Evolutionary conservation across 1,140 invertebrate genomes (phyloP), one percentile per base, ranked within the genome.

Genomic region (Drosophila quadrilineata): DNA sequence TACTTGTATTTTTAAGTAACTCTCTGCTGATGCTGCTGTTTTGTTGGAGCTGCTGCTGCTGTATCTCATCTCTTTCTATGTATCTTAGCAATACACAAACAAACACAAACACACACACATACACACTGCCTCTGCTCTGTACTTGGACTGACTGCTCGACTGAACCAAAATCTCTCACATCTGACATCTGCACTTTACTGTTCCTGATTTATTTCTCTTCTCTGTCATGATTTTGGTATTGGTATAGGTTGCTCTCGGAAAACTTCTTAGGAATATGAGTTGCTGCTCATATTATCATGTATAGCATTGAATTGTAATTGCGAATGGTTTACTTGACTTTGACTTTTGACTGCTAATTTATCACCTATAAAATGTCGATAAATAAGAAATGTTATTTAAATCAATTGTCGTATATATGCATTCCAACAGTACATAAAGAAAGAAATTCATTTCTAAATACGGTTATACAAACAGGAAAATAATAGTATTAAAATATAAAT

Each of bases 361-460:
- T 74, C 75, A 87, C 85, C 85, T 87, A 87, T 87, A 87, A 87
- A 87, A 85, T 85, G 79, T 86, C 80, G 80, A 85, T 85, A 85
- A 85, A 85, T 85, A 63, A 85, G 74, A 85, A 85, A 85, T 40
- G 71, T 85, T 85, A 85, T 85, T 75, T 79, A 66, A 66, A 66
- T 66, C 46, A 66, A 45, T 66, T 60, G 29, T 52, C 43, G 60
- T 43, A 22, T 36, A 66, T 50, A n/a, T n/a, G n/a, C n/a, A n/a
- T 66, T 56, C 38, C 59, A 41, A 60, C 56, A 66, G 48, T 67
- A 60, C 56, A 60, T 60, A 66, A 52, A n/a, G n/a, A n/a, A n/a
- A n/a, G n/a, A n/a, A n/a, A 60, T 22, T 38, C 19, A 14, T 62
- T 36, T 38, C 63, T 66, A 66, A 45, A 60, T 66, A 63, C 50